Conservation (phyloP, 2,113 vertebrate genomes). For the Dissostichus mawsoni region DNA sequence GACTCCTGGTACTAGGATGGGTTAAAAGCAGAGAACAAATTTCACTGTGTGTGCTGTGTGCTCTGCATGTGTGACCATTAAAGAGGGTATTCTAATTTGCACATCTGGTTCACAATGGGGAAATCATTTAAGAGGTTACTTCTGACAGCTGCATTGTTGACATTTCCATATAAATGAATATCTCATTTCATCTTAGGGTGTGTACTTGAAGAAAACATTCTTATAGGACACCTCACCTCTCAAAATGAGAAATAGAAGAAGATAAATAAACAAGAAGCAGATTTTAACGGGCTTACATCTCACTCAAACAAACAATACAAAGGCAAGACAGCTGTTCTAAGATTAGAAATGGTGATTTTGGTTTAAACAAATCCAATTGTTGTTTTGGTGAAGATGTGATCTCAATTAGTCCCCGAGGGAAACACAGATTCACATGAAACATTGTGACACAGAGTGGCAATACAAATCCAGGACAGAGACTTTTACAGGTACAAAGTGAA, state of each 20-base stretch:
- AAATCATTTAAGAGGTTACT: not conserved
- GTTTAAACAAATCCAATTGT: conserved; percentile 47
- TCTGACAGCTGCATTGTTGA: not conserved
- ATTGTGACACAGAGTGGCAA: not conserved
- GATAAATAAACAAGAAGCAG: conserved; percentile 7
- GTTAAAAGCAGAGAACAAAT: too few species aligned
- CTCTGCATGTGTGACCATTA: too few species aligned
- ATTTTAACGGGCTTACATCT: conserved; percentile 42
- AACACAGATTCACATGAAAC: conserved; percentile 32
- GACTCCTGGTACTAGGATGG: too few species aligned
- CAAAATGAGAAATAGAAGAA: not conserved
- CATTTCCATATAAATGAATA: not conserved
- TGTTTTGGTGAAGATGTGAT: conserved; percentile 35
- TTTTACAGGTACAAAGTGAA: not conserved
- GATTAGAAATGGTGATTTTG: conserved; percentile 13
- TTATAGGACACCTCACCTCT: conserved; percentile 13
- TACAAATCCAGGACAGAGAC: conserved; percentile 13
- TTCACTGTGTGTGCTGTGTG: too few species aligned
- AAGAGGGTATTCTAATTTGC: too few species aligned
- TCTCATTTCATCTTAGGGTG: conserved; percentile 7
- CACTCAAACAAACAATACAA: conserved; percentile 20
- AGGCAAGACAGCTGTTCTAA: conserved; percentile 10
- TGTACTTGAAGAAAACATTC: conserved; percentile 11
- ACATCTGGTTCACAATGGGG: not conserved
- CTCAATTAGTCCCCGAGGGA: conserved; percentile 14